These are phyloP conservation scores for Tetragonula clypearis DNA, from an alignment of 1,140 invertebrate species.

Conservation along the genomic window DNA sequence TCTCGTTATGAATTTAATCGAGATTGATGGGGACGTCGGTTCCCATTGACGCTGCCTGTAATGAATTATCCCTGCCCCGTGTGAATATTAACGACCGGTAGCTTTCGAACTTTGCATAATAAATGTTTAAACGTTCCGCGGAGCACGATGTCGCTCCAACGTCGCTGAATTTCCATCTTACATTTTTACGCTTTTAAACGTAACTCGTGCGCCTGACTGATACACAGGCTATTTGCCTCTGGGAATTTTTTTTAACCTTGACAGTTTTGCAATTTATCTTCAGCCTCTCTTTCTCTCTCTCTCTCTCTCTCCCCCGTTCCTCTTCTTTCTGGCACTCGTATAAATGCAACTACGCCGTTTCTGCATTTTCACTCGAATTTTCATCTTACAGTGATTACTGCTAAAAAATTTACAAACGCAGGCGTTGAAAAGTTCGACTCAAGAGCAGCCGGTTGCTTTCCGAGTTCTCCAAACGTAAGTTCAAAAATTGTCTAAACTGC, in stretches of 20 bases:
- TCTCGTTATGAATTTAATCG: constrained; percentile 38
- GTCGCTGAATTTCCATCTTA: background rate
- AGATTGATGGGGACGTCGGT: constrained; percentile 29
- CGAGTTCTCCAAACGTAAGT: too few species aligned
- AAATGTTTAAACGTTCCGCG: background rate
- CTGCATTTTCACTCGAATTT: too few species aligned
- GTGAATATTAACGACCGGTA: constrained; percentile 33
- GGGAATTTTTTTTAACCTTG: background rate
- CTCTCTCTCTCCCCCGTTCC: background rate
- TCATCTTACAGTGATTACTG: too few species aligned
- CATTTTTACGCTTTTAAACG: background rate
- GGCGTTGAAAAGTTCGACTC: background rate
- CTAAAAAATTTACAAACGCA: background rate
- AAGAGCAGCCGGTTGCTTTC: background rate
- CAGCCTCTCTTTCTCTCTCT: background rate
- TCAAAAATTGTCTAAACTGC: too few species aligned
- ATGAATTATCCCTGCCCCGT: constrained; percentile 13
- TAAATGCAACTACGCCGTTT: too few species aligned
- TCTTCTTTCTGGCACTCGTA: too few species aligned
- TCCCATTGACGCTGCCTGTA: constrained; percentile 27
- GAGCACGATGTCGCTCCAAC: background rate
- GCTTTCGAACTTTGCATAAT: constrained; percentile 23
- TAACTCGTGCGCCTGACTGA: background rate
- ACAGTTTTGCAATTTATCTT: background rate
- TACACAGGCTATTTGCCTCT: background rate